Conservation (phyloP, 2,797 vertebrate genomes). For the Gila robusta region DNA sequence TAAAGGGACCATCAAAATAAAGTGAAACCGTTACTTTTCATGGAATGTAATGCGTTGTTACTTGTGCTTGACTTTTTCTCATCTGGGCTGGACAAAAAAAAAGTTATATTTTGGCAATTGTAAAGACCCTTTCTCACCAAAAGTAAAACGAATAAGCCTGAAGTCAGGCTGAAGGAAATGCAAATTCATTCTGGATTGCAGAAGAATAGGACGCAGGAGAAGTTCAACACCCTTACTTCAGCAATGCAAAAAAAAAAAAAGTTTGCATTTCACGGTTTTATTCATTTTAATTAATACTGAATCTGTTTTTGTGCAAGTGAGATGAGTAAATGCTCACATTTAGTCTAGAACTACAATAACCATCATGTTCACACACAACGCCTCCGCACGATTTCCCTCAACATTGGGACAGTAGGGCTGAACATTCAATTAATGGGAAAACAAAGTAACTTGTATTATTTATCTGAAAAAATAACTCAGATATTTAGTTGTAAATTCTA, state of each 20-base stretch:
- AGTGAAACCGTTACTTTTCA: too few relatives aligned
- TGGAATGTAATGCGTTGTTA: too few relatives aligned
- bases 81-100: too few relatives aligned
- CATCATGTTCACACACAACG: neutral
- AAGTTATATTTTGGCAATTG: neutral
- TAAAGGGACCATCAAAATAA: too few relatives aligned
- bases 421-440: neutral
- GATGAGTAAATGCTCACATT: neutral
- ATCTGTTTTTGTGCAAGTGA: neutral
- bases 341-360: neutral
- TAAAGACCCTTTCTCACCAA: neutral
- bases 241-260: neutral
- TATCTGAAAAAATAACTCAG: neutral
- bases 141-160: neutral
- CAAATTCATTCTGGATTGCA: neutral
- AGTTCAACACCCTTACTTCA: neutral
- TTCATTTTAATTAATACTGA: neutral
- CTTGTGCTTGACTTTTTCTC: too few relatives aligned
- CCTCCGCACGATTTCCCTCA: neutral
- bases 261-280: neutral
- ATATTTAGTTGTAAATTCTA: neutral
- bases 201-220: too few relatives aligned
- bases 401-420: neutral
- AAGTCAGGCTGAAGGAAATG: too few relatives aligned
- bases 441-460: neutral